Conservation (phyloP, 1,140 invertebrate genomes). For the Adoxophyes honmai region DNA sequence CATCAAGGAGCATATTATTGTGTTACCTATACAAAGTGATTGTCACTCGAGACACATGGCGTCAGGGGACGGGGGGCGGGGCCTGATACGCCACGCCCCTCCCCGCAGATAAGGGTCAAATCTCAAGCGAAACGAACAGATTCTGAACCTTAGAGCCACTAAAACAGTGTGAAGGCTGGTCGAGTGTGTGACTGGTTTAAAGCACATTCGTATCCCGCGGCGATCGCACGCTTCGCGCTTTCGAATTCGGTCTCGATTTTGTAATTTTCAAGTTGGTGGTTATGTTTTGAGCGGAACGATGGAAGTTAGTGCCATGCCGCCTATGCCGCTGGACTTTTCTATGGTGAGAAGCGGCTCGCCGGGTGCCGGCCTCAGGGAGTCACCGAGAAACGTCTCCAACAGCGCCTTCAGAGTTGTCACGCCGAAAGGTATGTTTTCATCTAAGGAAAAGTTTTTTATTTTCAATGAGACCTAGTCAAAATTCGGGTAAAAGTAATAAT, state of each 20-base stretch:
- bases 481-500: no score
- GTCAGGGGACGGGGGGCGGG: constrained; percentile 51
- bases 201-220: constrained; percentile 55
- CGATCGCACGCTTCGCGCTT: constrained; percentile 54
- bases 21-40: constrained; percentile 77
- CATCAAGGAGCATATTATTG: constrained; percentile 76
- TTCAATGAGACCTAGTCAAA: no score
- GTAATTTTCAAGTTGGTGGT: constrained; percentile 28
- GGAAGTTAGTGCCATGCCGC: constrained; percentile 76
- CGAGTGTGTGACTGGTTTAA: constrained; percentile 59
- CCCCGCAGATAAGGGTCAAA: constrained; percentile 60
- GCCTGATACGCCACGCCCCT: constrained; percentile 54
- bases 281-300: constrained; percentile 46
- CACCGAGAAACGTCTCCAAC: constrained; percentile 64
- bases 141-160: constrained; percentile 56
- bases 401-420: constrained; percentile 76
- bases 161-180: constrained; percentile 33
- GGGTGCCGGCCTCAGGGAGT: constrained; percentile 41
- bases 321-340: constrained; percentile 76
- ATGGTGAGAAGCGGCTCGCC: constrained; percentile 67
- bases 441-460: constrained; percentile 1
- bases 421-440: constrained; percentile 63
- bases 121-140: constrained; percentile 52
- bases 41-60: constrained; percentile 65
- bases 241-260: constrained; percentile 34